A percentile compares a stretch with the other conserved stretches of the same genome.
phyloP scores from a whole-genome alignment of 2,113 vertebrate species.

The Elanus axillaris region DNA sequence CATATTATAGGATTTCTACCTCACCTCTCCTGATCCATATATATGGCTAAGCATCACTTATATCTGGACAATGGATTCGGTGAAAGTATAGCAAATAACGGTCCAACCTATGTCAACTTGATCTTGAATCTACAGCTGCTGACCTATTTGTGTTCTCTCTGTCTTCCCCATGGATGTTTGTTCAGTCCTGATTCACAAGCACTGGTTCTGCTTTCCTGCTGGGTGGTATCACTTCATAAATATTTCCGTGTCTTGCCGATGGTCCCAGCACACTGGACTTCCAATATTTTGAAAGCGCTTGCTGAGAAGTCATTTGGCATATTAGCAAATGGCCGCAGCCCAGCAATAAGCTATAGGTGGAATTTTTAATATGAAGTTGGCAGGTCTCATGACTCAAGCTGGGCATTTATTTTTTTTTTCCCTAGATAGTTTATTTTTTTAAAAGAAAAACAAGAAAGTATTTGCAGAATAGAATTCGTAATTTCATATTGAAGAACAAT shows the following conservation, averaged over 20 bases:
- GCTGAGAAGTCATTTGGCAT: constrained; percentile 34
- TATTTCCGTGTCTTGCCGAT: not conserved
- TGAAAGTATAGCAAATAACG: not conserved
- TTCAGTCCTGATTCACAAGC: not conserved
- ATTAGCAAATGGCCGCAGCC: not conserved
- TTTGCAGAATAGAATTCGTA: not conserved
- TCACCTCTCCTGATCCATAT: not conserved
- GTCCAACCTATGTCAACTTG: not conserved
- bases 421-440: not conserved
- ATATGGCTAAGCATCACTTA: not conserved
- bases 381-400: not conserved
- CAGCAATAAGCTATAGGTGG: not conserved
- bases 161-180: not conserved
- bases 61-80: not conserved
- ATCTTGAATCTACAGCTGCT: not conserved
- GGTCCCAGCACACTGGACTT: not conserved
- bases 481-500: not conserved
- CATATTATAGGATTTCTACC: not conserved
- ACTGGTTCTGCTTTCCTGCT: not conserved
- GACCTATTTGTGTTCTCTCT: not conserved
- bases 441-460: not conserved
- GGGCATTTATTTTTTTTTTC: not conserved
- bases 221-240: constrained; percentile 7
- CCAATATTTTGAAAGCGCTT: not conserved
- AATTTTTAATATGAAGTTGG: constrained; percentile 23